Percentiles rank a stretch among this genome's conserved stretches.
These are phyloP conservation scores for Drosophila sturtevanti DNA, from an alignment of 1,140 invertebrate species.

Conservation along the genomic window DNA sequence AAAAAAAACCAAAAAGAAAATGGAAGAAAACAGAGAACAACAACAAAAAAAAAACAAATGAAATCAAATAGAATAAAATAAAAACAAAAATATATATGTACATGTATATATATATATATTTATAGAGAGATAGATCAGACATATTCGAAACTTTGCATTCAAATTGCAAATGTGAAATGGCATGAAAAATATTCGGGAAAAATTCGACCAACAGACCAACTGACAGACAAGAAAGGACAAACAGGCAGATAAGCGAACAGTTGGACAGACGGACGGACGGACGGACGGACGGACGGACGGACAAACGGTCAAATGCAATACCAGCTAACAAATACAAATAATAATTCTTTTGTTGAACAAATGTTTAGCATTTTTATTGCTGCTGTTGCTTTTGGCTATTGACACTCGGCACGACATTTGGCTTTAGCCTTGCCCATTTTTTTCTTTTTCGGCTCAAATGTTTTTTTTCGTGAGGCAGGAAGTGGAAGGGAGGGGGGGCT, in stretches of 20 bases:
- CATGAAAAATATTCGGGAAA: slow-evolving; percentile 61
- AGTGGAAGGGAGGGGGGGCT: background rate
- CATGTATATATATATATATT: slow-evolving; percentile 1
- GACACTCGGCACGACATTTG: slow-evolving; percentile 27
- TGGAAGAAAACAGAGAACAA: slow-evolving; percentile 34
- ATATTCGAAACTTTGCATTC: slow-evolving; percentile 20
- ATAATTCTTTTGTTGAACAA: slow-evolving; percentile 30
- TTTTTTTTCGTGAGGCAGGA: background rate
- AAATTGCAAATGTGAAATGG: slow-evolving; percentile 51
- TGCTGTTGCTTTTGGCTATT: slow-evolving; percentile 24
- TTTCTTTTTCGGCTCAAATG: slow-evolving; percentile 24
- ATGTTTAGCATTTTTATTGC: slow-evolving; percentile 34
- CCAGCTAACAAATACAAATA: slow-evolving; percentile 9
- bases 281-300: background rate
- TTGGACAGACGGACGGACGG: background rate
- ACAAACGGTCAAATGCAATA: slow-evolving; percentile 18
- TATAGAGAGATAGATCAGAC: background rate
- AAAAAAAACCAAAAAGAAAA: slow-evolving; percentile 3
- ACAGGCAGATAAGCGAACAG: slow-evolving; percentile 16
- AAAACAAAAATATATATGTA: slow-evolving; percentile 34
- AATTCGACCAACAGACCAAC: slow-evolving; percentile 23
- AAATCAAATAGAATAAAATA: slow-evolving; percentile 54
- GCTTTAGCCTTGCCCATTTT: slow-evolving; percentile 14
- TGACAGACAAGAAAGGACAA: slow-evolving; percentile 12
- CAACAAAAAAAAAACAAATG: slow-evolving; percentile 37